phyloP scores from a whole-genome alignment of 1,140 invertebrate genomes.

The Centruroides sculpturatus region DNA sequence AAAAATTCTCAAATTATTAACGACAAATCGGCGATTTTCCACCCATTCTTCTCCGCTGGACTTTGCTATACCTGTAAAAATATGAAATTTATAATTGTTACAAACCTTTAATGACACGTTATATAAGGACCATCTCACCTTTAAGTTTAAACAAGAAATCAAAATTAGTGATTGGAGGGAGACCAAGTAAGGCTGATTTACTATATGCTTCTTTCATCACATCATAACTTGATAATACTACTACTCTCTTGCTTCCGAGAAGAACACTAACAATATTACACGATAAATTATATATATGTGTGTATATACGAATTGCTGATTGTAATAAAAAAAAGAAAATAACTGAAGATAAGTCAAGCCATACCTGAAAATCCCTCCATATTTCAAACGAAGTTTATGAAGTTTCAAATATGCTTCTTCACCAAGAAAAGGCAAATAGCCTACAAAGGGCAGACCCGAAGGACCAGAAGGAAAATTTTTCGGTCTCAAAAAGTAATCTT shows the following conservation, averaged over 20 bases:
- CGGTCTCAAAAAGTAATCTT: neutral
- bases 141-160: constrained; percentile 6
- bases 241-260: constrained; percentile 4
- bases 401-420: constrained; percentile 10
- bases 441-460: constrained; percentile 13
- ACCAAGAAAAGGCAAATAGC: constrained; percentile 17
- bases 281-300: neutral
- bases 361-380: constrained; percentile 14
- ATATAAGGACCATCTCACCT: neutral
- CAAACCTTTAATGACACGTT: neutral
- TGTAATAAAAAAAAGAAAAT: too few relatives aligned
- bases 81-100: neutral
- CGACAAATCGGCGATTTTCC: neutral
- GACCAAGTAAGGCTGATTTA: constrained; percentile 8
- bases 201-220: constrained; percentile 14
- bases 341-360: neutral
- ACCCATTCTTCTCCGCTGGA: neutral
- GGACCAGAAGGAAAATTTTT: constrained; percentile 11
- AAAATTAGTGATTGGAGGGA: neutral
- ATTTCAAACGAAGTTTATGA: constrained; percentile 9
- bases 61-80: neutral
- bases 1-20: neutral
- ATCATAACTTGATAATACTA: constrained; percentile 13
- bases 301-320: too few relatives aligned
- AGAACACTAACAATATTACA: constrained; percentile 5